Conservation (phyloP, 1,140 invertebrate genomes). For the Drosophila trapezifrons region DNA sequence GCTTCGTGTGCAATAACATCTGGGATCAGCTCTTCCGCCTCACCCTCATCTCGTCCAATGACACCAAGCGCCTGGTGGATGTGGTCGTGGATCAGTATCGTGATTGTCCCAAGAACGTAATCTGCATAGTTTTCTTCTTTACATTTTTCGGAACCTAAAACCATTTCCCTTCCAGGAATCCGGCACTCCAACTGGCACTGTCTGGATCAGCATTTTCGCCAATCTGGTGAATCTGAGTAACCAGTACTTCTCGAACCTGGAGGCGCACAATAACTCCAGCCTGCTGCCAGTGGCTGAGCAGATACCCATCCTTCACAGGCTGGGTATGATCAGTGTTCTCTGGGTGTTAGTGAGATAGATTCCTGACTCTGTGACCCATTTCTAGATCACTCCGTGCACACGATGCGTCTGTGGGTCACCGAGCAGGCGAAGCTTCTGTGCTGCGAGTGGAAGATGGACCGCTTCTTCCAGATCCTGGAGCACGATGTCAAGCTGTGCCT, state of each 20-base stretch:
- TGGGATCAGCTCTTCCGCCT: conserved; percentile 90
- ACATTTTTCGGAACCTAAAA: no score
- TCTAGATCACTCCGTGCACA: conserved; percentile 90
- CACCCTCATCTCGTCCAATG: conserved; percentile 65
- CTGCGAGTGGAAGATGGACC: conserved; percentile 89
- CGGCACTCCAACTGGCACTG: conserved; percentile 71
- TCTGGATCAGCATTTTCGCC: conserved; percentile 76
- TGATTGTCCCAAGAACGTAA: conserved; percentile 68
- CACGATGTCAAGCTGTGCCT: conserved; percentile 89
- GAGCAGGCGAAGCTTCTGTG: conserved; percentile 88
- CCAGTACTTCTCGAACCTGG: conserved; percentile 72
- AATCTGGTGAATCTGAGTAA: conserved; percentile 77
- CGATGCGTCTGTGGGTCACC: conserved; percentile 89
- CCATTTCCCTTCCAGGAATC: conserved; percentile 34
- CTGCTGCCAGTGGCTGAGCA: conserved; percentile 91
- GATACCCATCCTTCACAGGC: conserved; percentile 90
- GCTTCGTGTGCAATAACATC: conserved; percentile 89
- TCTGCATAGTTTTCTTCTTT: neutral
- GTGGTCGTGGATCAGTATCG: conserved; percentile 66
- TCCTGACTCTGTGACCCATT: conserved; percentile 6
- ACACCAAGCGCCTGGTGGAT: conserved; percentile 56
- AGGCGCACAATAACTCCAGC: conserved; percentile 84
- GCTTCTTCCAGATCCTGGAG: conserved; percentile 87
- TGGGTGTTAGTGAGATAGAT: neutral
- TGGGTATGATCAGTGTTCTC: conserved; percentile 84